Base-by-base conservation (phyloP, 2,888 invertebrate genomes). In the Pelosia muscerda region DNA sequence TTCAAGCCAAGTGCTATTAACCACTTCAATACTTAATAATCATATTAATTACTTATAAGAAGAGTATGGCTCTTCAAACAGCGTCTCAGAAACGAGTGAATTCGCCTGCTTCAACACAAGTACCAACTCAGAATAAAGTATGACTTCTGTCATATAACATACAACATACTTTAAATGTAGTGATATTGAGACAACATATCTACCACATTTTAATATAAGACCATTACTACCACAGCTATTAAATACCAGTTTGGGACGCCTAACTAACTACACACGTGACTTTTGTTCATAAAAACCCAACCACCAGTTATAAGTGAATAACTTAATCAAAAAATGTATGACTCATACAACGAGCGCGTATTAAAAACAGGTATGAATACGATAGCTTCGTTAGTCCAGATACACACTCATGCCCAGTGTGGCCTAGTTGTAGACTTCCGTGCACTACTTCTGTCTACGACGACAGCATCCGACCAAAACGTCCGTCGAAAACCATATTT, bases 351-450 rank as follows among this genome's bases (percentile, higher is more conserved):
- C 9, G 8, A 60, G 19, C n/a, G 5, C 0, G n/a, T 22, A 34
- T 55, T n/a, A 49, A 25, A 25, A 55, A 55, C 54, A 60, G 42
- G 25, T 38, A 11, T 19, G 23, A 60, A 60, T 55, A 25, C 19
- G 26, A 49, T 4, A 10, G 25, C 11, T 54, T 54, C 64, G 71
- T 77, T 78, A 75, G 75, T 78, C 71, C 71, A 81, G 76, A 78
- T 75, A 71, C 62, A 74, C 73, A 75, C 73, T 75, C 71, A 75
- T 64, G 38, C 13, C 22, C 31, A 31, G 69, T 79, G 81, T 79
- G 80, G 76, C 81, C 80, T 74, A 76, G 79, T 81, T 81, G 78
- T 75, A 68, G 73, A 73, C 74, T 72, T 77, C 77, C 80, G 75
- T 65, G 81, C 75, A 75, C 77, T 72, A 84, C 85, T 84, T 84